Percentiles rank a stretch among this genome's conserved stretches.
phyloP scores from a whole-genome alignment of 1,140 invertebrate species.

The Drosophila nigrodunni region DNA sequence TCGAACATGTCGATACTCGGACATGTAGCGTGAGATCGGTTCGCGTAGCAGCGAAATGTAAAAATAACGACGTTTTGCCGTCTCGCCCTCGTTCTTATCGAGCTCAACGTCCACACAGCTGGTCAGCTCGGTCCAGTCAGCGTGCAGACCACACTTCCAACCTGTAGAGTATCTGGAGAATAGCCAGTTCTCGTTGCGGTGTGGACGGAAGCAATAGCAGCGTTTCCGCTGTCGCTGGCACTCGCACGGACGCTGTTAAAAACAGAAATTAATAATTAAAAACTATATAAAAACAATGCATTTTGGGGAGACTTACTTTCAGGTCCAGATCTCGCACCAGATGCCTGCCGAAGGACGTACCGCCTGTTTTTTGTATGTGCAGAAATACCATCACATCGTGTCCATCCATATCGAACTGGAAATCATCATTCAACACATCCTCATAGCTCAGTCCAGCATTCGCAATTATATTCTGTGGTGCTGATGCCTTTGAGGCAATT shows the following conservation, averaged over 20 bases:
- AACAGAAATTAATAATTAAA: background rate
- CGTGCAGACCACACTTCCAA: constrained; percentile 99
- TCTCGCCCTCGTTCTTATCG: constrained; percentile 93
- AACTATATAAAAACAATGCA: background rate
- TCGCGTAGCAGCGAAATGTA: constrained; percentile 98
- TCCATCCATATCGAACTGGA: constrained; percentile 94
- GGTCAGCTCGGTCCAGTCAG: constrained; percentile 98
- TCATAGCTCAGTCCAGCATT: constrained; percentile 90
- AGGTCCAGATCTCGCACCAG: constrained; percentile 96
- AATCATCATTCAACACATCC: constrained; percentile 93
- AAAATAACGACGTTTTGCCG: constrained; percentile 94
- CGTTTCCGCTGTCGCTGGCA: constrained; percentile 94
- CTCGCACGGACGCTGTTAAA: constrained; percentile 90
- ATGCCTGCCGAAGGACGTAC: constrained; percentile 97
- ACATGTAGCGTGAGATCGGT: constrained; percentile 95
- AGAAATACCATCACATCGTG: constrained; percentile 99
- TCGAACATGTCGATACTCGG: constrained; percentile 97
- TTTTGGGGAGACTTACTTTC: constrained; percentile 84
- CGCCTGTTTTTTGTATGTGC: constrained; percentile 97
- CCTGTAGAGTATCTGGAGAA: constrained; percentile 99
- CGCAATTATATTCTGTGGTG: constrained; percentile 78
- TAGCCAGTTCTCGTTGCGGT: constrained; percentile 96
- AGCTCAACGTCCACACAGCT: constrained; percentile 94
- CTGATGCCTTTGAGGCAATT: constrained; percentile 64
- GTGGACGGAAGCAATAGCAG: constrained; percentile 96